Conservation (phyloP, 2,888 invertebrate species). For the Diaphora mendica region DNA sequence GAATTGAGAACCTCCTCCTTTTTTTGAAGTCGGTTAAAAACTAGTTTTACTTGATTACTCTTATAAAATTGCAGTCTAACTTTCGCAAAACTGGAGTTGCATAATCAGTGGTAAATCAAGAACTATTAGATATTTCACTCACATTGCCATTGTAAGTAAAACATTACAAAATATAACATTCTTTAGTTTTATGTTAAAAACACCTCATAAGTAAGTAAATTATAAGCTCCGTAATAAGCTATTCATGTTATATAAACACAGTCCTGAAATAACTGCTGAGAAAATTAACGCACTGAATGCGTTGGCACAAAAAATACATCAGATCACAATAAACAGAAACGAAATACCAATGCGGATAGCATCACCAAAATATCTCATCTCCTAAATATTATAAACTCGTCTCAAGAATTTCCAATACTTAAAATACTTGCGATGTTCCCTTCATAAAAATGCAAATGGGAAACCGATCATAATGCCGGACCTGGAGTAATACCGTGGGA, state of each 20-base stretch:
- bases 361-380: constrained; percentile 32
- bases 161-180: neutral
- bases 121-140: neutral
- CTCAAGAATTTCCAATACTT: constrained; percentile 45
- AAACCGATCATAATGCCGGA: constrained; percentile 37
- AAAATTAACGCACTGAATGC: neutral
- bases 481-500: constrained; percentile 27
- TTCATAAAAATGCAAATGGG: constrained; percentile 54
- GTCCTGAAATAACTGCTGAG: neutral
- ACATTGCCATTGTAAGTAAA: neutral
- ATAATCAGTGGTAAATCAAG: neutral
- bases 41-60: neutral
- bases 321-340: neutral
- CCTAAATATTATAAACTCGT: constrained; percentile 37
- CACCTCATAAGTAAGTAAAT: too few species aligned
- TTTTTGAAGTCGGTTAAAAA: too few species aligned
- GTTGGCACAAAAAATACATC: neutral
- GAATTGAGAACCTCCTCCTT: too few species aligned
- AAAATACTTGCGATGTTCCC: constrained; percentile 43
- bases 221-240: too few species aligned
- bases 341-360: constrained; percentile 2
- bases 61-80: neutral
- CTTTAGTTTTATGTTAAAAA: neutral
- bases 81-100: neutral
- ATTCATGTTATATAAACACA: neutral